Percentiles rank a stretch among this genome's conserved stretches.
phyloP scores from a whole-genome alignment of 2,888 invertebrate species.

The Agonopterix alstromeriana region DNA sequence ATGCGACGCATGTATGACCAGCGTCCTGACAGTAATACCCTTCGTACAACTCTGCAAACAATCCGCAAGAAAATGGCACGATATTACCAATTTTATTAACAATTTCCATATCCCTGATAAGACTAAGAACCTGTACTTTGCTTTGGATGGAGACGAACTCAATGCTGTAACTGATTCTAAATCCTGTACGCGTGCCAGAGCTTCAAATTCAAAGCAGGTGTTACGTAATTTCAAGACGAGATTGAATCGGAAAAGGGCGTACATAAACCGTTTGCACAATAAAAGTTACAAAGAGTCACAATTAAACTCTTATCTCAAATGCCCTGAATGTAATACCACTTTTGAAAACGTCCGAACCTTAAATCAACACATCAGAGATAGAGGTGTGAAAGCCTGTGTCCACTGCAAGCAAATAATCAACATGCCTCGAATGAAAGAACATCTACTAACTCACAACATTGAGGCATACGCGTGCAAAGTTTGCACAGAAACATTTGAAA shows the following conservation, averaged over 20 bases:
- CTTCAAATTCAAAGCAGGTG: neutral
- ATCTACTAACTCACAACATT: constrained; percentile 20
- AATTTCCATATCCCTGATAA: constrained; percentile 15
- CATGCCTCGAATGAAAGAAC: constrained; percentile 15
- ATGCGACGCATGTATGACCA: constrained; percentile 29
- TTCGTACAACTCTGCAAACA: constrained; percentile 32
- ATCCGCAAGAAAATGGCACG: constrained; percentile 29
- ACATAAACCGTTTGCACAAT: constrained; percentile 2
- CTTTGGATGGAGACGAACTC: constrained; percentile 14
- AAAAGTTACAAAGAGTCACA: neutral
- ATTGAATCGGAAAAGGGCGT: constrained; percentile 5
- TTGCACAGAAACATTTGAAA: constrained; percentile 27
- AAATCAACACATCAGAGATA: constrained; percentile 30
- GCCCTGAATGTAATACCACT: constrained; percentile 27
- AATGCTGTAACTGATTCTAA: constrained; percentile 3
- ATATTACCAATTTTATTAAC: constrained; percentile 20
- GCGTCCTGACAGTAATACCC: constrained; percentile 22
- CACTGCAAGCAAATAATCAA: constrained; percentile 26
- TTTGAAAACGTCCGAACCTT: constrained; percentile 19
- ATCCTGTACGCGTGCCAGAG: neutral
- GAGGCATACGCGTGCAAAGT: constrained; percentile 19
- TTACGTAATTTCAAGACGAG: constrained; percentile 10
- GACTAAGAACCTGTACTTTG: constrained; percentile 27
- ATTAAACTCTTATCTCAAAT: constrained; percentile 9
- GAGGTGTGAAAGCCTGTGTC: constrained; percentile 26